Evolutionary conservation across 1,140 invertebrate genomes (phyloP).

Genomic region (Periplaneta americana): DNA sequence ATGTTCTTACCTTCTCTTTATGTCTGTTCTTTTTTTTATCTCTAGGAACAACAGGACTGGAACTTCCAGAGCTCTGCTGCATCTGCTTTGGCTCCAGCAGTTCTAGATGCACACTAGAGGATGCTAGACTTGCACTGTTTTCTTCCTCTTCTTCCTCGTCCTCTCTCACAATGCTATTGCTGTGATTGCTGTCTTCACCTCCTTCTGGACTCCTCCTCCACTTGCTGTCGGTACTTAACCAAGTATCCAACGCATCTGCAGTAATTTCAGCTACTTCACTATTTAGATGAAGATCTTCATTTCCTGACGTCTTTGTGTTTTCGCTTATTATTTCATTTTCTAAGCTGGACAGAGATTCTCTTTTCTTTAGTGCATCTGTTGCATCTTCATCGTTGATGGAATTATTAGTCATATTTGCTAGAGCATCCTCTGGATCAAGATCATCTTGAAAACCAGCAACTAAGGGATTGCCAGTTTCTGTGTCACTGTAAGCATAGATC

Average conservation of each 20-base stretch:
- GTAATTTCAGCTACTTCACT: constrained; percentile 22
- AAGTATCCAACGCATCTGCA: constrained; percentile 49
- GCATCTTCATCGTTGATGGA: neutral
- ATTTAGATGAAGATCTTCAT: neutral
- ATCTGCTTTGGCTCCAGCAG: constrained; percentile 32
- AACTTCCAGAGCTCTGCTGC: neutral
- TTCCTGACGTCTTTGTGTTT: constrained; percentile 24
- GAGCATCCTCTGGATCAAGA: constrained; percentile 60
- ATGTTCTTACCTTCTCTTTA: constrained; percentile 27
- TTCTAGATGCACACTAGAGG: constrained; percentile 49
- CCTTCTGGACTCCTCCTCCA: constrained; percentile 56
- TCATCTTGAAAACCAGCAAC: constrained; percentile 86
- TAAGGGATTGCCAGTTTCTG: constrained; percentile 73
- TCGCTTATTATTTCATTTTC: constrained; percentile 38
- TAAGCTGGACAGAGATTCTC: constrained; percentile 37
- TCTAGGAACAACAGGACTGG: constrained; percentile 19
- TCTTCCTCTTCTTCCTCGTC: constrained; percentile 4
- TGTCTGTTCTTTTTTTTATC: constrained; percentile 51
- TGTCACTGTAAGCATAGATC: constrained; percentile 58
- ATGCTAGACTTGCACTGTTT: constrained; percentile 45
- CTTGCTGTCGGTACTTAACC: constrained; percentile 46
- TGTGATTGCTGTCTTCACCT: constrained; percentile 42
- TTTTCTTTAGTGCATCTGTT: constrained; percentile 25
- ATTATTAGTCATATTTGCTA: neutral
- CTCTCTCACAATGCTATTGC: neutral